Evolutionary conservation across 2,113 vertebrate species (phyloP).

Genomic region (Tachycineta bicolor): DNA sequence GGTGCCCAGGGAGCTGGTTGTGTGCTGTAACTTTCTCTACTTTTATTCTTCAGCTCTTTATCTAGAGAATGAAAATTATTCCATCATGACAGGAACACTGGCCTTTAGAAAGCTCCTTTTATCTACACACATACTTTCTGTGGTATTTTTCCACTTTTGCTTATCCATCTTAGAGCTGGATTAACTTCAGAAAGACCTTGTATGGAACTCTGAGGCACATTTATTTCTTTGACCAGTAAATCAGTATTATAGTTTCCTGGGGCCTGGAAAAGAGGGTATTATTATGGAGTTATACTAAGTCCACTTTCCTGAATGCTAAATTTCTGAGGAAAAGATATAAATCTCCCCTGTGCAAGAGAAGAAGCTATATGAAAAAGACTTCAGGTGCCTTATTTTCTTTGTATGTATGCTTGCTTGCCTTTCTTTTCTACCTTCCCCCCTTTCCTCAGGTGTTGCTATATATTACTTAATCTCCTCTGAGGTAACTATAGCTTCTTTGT

Average conservation of each 20-base stretch:
- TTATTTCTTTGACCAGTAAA: constrained; percentile 58
- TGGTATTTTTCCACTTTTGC: constrained; percentile 17
- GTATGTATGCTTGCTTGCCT: constrained; percentile 8
- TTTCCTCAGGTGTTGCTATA: not conserved
- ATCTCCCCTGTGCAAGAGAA: constrained; percentile 21
- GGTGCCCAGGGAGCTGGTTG: not conserved
- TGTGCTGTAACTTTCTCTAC: not conserved
- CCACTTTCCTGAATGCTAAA: constrained; percentile 28
- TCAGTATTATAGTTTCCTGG: constrained; percentile 54
- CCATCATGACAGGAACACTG: not conserved
- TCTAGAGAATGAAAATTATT: constrained; percentile 30
- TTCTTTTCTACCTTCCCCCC: not conserved
- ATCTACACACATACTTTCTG: constrained; percentile 40
- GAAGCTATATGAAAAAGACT: constrained; percentile 23
- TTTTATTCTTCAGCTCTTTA: constrained; percentile 24
- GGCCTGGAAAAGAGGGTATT: constrained; percentile 44
- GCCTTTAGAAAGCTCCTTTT: constrained; percentile 56
- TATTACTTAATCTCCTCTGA: constrained; percentile 48
- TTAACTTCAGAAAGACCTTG: constrained; percentile 59
- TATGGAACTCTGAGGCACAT: constrained; percentile 32
- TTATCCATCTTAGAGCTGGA: constrained; percentile 51
- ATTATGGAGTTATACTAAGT: constrained; percentile 44
- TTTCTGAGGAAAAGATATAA: constrained; percentile 50
- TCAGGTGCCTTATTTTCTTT: constrained; percentile 24
- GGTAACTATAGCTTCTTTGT: constrained; percentile 13